phyloP scores from a whole-genome alignment of 2,888 invertebrate genomes.

The Nomada fabriciana region DNA sequence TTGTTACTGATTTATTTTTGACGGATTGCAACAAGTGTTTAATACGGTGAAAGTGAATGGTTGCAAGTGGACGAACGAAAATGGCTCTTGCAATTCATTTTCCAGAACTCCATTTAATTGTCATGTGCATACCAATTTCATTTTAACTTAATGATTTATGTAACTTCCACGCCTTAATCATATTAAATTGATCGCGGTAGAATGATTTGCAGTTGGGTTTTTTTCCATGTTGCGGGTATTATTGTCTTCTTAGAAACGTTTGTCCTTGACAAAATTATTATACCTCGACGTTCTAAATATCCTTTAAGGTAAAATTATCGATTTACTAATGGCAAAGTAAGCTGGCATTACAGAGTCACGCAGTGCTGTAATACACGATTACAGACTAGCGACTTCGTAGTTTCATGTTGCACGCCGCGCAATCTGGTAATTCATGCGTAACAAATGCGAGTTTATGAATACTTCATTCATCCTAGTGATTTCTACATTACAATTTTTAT shows the following conservation, averaged over 20 bases:
- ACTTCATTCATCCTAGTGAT: neutral
- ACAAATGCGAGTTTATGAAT: slow-evolving; percentile 13
- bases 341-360: neutral
- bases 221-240: too few species aligned
- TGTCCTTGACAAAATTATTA: neutral
- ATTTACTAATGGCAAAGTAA: neutral
- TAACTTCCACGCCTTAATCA: too few species aligned
- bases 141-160: too few species aligned
- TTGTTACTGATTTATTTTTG: too few species aligned
- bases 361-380: slow-evolving; percentile 15
- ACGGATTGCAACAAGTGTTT: too few species aligned
- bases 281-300: neutral
- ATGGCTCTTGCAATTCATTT: too few species aligned
- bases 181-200: too few species aligned
- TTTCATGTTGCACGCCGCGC: slow-evolving; percentile 7
- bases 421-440: slow-evolving; percentile 3
- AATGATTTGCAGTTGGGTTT: too few species aligned
- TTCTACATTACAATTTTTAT: neutral
- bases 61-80: too few species aligned
- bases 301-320: neutral
- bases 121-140: too few species aligned
- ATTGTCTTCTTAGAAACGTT: neutral
- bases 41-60: too few species aligned
- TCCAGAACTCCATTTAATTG: too few species aligned
- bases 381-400: neutral